Base-by-base conservation (phyloP, 2,888 invertebrate species). In the Tupiocoris notatus region DNA sequence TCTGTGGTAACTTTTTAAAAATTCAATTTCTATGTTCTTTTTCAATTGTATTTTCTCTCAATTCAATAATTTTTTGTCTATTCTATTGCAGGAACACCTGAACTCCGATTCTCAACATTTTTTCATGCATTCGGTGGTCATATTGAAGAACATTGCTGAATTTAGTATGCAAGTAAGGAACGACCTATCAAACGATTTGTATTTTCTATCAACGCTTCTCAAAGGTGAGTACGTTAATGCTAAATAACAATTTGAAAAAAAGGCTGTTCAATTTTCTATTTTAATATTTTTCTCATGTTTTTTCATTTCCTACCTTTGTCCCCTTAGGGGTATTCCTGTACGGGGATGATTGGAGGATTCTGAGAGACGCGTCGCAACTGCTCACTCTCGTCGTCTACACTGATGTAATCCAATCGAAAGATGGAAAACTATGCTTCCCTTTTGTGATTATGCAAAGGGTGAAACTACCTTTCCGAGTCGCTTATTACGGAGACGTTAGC, bases 61-160 rank as follows among this genome's bases (percentile, higher is more conserved):
- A 2, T 39, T 3, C 39, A 39, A 39, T 39, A 39, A 39, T 39
- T 12, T 39, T 59, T n/a, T n/a, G n/a, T n/a, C n/a, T n/a, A 59
- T 59, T 59, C 3, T 9, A 59, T 59, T 82, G 84, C 80, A 84
- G 81, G 82, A 83, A 39, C 86, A 86, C 79, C 83, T 84, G 64
- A 84, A 86, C 80, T 81, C 82, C 1, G 84, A 86, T 81, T 87
- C 87, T 83, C 86, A 87, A 7, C 87, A 88, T 82, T 86, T 86
- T 16, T 84, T 86, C 12, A 84, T 87, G 80, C 85, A 87, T 0
- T 83, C 85, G 65, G 81, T 87, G 24, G 82, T 84, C 56, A 85
- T 86, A 80, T 82, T 87, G 80, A 87, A 86, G 84, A 81, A 83
- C 86, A 81, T 84, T 83, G 82, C 87, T 86, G 85, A 88, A 65